These are phyloP conservation scores for Elysia crispata DNA, from an alignment of 2,888 invertebrate genomes.

Conservation along the genomic window DNA sequence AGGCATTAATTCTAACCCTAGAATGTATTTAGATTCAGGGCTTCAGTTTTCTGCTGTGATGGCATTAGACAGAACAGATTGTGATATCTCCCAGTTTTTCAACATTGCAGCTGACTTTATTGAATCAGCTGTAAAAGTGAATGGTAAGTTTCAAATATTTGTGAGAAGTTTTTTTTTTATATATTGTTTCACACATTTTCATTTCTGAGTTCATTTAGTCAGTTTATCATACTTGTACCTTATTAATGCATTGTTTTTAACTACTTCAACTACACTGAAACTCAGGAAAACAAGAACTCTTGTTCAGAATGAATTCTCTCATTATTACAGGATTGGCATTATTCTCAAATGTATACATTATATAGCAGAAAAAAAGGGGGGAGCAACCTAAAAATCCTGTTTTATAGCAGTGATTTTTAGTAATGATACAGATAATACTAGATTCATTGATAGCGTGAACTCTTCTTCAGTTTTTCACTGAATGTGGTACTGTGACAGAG, in stretches of 20 bases:
- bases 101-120: slow-evolving; percentile 88
- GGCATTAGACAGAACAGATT: slow-evolving; percentile 86
- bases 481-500: too few species aligned
- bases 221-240: too few species aligned
- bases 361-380: too few species aligned
- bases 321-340: too few species aligned
- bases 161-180: neutral
- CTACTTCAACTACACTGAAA: too few species aligned
- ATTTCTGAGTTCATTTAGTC: neutral
- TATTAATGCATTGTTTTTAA: too few species aligned
- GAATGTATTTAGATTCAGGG: slow-evolving; percentile 84
- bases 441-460: neutral
- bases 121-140: slow-evolving; percentile 83
- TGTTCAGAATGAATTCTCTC: too few species aligned
- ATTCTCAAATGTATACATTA: too few species aligned
- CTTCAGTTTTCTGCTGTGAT: slow-evolving; percentile 88
- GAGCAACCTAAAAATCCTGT: too few species aligned
- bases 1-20: slow-evolving; percentile 78
- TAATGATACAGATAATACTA: too few species aligned
- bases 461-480: neutral
- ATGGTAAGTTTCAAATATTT: slow-evolving; percentile 54
- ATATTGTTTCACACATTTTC: neutral
- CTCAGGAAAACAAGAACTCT: too few species aligned
- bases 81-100: slow-evolving; percentile 89
- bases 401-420: too few species aligned